Percentiles rank a stretch among this genome's conserved stretches.
phyloP scores from a whole-genome alignment of 2,888 invertebrate genomes.

The Epinotia brunnichana region DNA sequence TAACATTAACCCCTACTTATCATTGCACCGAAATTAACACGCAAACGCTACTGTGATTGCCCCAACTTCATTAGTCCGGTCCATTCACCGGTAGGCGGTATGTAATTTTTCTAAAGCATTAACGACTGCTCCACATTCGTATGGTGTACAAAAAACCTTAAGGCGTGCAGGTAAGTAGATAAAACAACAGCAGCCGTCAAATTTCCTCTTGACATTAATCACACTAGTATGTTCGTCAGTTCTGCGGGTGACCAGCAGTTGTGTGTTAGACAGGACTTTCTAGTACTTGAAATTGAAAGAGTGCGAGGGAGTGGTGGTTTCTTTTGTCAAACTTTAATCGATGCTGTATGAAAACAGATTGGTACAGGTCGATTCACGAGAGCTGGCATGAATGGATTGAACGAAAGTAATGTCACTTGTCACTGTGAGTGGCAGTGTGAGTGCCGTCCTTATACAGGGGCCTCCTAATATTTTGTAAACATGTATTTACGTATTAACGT shows the following conservation, averaged over 20 bases:
- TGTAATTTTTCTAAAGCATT: slow-evolving; percentile 58
- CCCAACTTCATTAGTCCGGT: slow-evolving; percentile 40
- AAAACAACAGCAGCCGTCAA: slow-evolving; percentile 83
- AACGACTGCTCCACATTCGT: slow-evolving; percentile 78
- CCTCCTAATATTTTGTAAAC: too few relatives aligned
- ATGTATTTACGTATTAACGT: too few relatives aligned
- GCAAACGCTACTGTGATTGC: slow-evolving; percentile 43
- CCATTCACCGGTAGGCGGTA: slow-evolving; percentile 44
- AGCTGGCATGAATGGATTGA: too few relatives aligned
- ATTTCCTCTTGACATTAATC: slow-evolving; percentile 83
- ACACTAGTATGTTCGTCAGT: slow-evolving; percentile 78
- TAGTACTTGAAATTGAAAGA: not conserved
- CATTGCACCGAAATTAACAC: slow-evolving; percentile 39
- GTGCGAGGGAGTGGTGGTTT: not conserved
- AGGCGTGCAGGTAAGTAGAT: slow-evolving; percentile 83
- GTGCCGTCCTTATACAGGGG: too few relatives aligned
- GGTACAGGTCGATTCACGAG: too few relatives aligned
- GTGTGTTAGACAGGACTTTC: slow-evolving; percentile 33
- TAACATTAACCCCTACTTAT: slow-evolving; percentile 41
- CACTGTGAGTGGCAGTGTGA: too few relatives aligned
- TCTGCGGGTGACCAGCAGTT: slow-evolving; percentile 59
- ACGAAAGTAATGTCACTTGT: too few relatives aligned
- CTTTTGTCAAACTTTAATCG: too few relatives aligned
- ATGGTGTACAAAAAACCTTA: slow-evolving; percentile 68
- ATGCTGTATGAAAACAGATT: too few relatives aligned